Evolutionary conservation across 2,797 vertebrate species (phyloP).

Genomic region (Dryobates pubescens): DNA sequence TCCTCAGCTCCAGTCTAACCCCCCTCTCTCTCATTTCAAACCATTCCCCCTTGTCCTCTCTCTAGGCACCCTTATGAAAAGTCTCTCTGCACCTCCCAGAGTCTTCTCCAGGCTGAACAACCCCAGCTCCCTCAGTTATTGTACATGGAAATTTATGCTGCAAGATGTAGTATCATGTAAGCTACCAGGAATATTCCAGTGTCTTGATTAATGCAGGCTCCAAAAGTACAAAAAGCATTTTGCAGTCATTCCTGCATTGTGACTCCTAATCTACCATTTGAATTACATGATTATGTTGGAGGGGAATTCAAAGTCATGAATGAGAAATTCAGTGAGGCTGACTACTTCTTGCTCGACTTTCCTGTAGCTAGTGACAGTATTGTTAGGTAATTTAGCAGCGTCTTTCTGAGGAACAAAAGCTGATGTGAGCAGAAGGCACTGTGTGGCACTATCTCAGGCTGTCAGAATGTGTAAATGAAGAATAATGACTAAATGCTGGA

Average conservation of each 20-base stretch:
- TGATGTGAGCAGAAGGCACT: not conserved
- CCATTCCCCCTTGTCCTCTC: too few relatives aligned
- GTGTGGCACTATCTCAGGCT: not conserved
- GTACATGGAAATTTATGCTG: not conserved
- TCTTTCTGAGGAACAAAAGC: not conserved
- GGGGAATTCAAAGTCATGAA: not conserved
- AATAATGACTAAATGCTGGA: slow-evolving; percentile 1
- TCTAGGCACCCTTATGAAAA: too few relatives aligned
- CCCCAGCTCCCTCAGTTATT: too few relatives aligned
- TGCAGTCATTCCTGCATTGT: not conserved
- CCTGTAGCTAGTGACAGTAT: not conserved
- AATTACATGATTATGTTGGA: not conserved
- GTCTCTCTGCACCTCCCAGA: too few relatives aligned
- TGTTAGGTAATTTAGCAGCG: not conserved
- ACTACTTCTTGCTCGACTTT: not conserved
- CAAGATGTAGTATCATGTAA: not conserved
- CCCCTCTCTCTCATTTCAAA: too few relatives aligned
- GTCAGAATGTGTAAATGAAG: not conserved
- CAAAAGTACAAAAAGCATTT: not conserved
- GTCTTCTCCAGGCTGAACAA: too few relatives aligned
- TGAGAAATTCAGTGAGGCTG: not conserved
- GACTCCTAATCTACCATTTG: not conserved
- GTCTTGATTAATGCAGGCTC: not conserved
- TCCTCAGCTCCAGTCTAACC: too few relatives aligned
- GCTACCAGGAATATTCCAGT: not conserved